Base-by-base conservation (phyloP, 2,113 vertebrate genomes). In the Edolisoma coerulescens region DNA sequence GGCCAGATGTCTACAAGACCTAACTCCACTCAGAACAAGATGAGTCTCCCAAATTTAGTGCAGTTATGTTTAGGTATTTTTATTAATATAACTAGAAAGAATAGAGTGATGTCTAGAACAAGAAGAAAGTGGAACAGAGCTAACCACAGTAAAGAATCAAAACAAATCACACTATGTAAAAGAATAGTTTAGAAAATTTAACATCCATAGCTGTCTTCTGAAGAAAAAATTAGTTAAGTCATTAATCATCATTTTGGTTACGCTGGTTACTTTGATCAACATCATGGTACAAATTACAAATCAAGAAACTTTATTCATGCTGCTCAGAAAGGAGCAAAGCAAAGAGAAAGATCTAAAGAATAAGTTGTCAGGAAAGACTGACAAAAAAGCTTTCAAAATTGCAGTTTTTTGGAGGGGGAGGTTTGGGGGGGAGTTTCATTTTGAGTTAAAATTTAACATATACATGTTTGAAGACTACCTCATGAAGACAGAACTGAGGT, bases 401-500 rank as follows among this genome's bases (percentile, higher is more conserved):
- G 9, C 13, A 5, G 4, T 3, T 2, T 5, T 47, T 57, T n/a
- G 8, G 4, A 4, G 6, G 21, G 14, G 1, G 3, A 33, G 21
- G 4, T 28, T 74, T 78, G 45, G 16, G 8, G 3, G 6, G 2
- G n/a, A n/a, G 1, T 44, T 39, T 73, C 2, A 63, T 27, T 19
- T 10, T 74, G 32, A 16, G 3, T 60, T 75, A 74, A 22, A 44
- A 12, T 73, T 65, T 65, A 47, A 32, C 7, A 26, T 20, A 45
- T 4, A 30, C 3, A 11, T n/a, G 3, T 49, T 4, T 35, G 8
- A 79, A 54, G 30, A 53, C 11, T 75, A 8, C 50, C 3, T 47
- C 18, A 52, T 30, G 13, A 59, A 89, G 22, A 27, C 3, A 71
- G 7, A 87, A 50, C 3, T 65, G 26, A 59, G 7, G 4, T 9